phyloP scores from a whole-genome alignment of 2,888 invertebrate genomes.

The Lingula anatina region DNA sequence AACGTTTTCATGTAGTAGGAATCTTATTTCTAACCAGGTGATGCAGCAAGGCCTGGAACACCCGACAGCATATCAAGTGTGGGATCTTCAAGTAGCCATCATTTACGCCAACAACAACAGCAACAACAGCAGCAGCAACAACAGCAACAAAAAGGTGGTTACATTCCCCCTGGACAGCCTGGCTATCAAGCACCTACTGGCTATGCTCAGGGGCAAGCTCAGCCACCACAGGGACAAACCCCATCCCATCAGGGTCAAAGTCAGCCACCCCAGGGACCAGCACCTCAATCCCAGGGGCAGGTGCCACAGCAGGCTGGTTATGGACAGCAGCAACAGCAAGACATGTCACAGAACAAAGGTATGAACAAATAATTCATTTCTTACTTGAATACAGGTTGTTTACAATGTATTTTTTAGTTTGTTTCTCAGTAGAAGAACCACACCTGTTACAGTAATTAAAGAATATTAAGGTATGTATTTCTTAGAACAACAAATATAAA shows the following conservation, averaged over 20 bases:
- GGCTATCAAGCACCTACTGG: neutral
- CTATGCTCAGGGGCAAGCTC: neutral
- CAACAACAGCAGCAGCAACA: slow-evolving; percentile 5
- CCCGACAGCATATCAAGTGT: slow-evolving; percentile 44
- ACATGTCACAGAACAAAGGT: no score
- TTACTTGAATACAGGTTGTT: no score
- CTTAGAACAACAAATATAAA: no score
- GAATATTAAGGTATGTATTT: no score
- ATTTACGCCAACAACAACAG: slow-evolving; percentile 14
- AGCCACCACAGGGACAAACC: slow-evolving; percentile 1
- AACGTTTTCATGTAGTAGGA: neutral
- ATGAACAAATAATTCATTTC: no score
- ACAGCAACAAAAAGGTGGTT: slow-evolving; percentile 5
- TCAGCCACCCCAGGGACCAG: no score
- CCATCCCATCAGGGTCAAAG: slow-evolving; percentile 1
- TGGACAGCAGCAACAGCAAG: no score
- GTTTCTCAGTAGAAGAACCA: no score
- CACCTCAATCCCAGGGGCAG: no score
- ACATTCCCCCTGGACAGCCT: neutral
- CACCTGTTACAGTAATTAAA: no score
- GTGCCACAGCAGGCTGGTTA: no score
- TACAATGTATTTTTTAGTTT: no score
- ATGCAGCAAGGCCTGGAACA: slow-evolving; percentile 24
- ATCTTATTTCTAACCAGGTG: neutral
- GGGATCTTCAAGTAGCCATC: slow-evolving; percentile 31